Base-by-base conservation (phyloP, 35 echinoderm and acorn worm genomes). In the Heliocidaris tuberculata region DNA sequence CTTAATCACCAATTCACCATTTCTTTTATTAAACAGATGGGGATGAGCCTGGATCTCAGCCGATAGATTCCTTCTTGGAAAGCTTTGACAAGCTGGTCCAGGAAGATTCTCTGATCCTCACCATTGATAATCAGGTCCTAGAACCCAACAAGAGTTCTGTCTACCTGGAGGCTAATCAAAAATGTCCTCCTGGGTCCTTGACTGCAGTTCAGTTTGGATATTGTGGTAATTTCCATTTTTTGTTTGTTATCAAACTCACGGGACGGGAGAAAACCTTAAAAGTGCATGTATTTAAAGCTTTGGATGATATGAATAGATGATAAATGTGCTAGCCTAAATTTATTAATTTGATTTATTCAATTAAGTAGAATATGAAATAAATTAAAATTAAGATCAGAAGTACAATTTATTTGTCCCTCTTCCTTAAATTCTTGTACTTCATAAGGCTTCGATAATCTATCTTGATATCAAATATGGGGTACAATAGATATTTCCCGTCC, bases 61-160 rank as follows among this genome's bases (percentile, higher is more conserved):
- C 86, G 13, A 6, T 88, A 7, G 86, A 88, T 88, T 35, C 30
- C 86, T 88, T 88, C 47, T 88, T 31, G 86, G 30, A 88, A 88
- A 35, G 27, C 10, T 88, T 88, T 48, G 86, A 88, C 30, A 35
- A 3, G 10, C 86, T 88, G 17, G 86, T 88, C 86, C 31, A 13
- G 10, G 30, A 88, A 0, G 86, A 88, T 88, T 88, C 86, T 88
- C 7, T 88, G 30, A 29, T 88, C 31, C 86, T 88, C 7, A 88
- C 86, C 13, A 30, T 88, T 13, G 31, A 88, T 35, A 30, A 48
- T 48, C 30, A 32, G 86, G 86, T 35, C 86, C 86, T 88, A 35
- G 86, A 88, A 88, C 86, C 86, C 6, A 88, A 88, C 86, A 88
- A 88, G 86, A 88, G 31, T 88, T 88, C 86, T 21, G 30, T 88